Conservation (phyloP, 1,140 invertebrate genomes). For the Trinorchestia longiramus region DNA sequence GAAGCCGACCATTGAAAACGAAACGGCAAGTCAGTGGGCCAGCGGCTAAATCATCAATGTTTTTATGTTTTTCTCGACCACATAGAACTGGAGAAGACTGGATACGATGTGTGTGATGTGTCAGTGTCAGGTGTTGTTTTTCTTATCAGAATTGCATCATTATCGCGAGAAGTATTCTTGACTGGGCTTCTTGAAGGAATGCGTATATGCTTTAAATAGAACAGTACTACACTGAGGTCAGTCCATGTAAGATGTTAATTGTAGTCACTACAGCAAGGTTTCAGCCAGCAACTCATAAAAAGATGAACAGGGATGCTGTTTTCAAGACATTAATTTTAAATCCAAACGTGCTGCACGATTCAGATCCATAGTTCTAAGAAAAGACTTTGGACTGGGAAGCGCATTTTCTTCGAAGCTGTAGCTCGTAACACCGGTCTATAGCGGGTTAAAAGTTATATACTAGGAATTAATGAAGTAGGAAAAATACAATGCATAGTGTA, state of each 20-base stretch:
- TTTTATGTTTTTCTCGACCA: background rate
- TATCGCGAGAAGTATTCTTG: background rate
- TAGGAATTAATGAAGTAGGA: background rate
- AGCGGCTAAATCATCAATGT: background rate
- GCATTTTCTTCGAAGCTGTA: background rate
- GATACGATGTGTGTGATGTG: background rate
- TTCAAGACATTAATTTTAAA: too few relatives aligned
- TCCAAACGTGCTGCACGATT: too few relatives aligned
- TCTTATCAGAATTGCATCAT: background rate
- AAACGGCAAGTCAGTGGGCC: background rate
- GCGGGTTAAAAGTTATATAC: background rate
- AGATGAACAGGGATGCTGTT: background rate
- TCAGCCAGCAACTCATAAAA: background rate
- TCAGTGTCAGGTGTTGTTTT: background rate
- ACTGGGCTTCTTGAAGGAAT: background rate
- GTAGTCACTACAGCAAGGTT: background rate
- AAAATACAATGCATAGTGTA: background rate
- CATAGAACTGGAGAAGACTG: background rate
- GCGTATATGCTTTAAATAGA: background rate
- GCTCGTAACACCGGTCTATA: background rate
- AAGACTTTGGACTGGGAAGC: background rate
- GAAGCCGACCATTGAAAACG: background rate
- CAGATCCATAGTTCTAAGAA: background rate
- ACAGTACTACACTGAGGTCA: background rate
- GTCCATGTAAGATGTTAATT: background rate